A percentile compares a stretch with the other conserved stretches of the same genome.
Evolutionary conservation across 2,113 vertebrate species (phyloP).

Genomic region (Tapirus terrestris): DNA sequence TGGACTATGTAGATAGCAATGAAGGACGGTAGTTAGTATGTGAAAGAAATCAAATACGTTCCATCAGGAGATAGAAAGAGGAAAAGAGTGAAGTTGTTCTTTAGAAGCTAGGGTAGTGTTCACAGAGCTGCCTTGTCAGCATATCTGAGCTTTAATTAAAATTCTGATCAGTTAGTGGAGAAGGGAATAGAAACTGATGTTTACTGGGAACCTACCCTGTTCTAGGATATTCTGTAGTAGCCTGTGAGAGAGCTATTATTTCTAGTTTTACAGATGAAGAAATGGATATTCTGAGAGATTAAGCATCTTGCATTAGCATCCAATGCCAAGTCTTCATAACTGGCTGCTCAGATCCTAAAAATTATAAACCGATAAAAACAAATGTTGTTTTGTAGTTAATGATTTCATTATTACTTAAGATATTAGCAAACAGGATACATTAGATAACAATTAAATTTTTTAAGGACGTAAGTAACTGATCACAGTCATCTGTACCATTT

Average conservation of each 20-base stretch:
- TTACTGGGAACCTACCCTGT: not conserved
- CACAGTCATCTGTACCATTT: not conserved
- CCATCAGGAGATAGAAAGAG: not conserved
- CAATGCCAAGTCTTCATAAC: not conserved
- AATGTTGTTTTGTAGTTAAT: not conserved
- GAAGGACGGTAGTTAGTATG: slow-evolving; percentile 8
- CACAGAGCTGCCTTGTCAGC: not conserved
- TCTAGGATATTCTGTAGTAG: not conserved
- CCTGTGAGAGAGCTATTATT: not conserved
- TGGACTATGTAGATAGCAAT: slow-evolving; percentile 6
- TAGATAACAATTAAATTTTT: not conserved
- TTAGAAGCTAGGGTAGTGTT: not conserved
- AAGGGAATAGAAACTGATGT: not conserved
- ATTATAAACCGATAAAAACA: slow-evolving; percentile 40
- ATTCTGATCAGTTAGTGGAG: not conserved
- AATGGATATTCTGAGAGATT: not conserved
- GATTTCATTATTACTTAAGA: slow-evolving; percentile 36
- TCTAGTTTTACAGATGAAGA: slow-evolving; percentile 46
- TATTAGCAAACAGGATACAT: not conserved
- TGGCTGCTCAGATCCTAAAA: not conserved
- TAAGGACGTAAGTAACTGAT: not conserved
- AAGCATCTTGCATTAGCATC: not conserved
- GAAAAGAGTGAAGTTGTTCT: slow-evolving; percentile 26
- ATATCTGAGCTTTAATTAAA: slow-evolving; percentile 21
- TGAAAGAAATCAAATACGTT: slow-evolving; percentile 42